phyloP scores from a whole-genome alignment of 2,113 vertebrate species.

The Charadrius vociferus region DNA sequence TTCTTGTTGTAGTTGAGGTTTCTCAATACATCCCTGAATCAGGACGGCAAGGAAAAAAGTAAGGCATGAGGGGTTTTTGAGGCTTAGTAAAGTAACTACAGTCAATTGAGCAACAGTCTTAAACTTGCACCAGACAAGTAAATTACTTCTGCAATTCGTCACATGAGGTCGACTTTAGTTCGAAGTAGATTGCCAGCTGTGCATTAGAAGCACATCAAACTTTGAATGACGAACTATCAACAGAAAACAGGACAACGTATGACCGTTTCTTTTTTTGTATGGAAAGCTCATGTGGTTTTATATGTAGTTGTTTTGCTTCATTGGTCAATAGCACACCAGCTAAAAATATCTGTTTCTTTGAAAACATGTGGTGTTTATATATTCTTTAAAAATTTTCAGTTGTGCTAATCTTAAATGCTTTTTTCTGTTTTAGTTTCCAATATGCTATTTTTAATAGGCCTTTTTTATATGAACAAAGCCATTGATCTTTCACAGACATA shows the following conservation, averaged over 20 bases:
- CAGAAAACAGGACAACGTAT: background rate
- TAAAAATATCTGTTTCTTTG: conserved; percentile 56
- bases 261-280: background rate
- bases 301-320: background rate
- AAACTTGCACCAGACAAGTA: conserved; percentile 41
- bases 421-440: conserved; percentile 39
- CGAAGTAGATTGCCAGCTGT: background rate
- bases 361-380: conserved; percentile 48
- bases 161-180: conserved; percentile 32
- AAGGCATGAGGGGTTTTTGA: background rate
- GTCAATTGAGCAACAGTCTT: background rate
- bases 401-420: conserved; percentile 43
- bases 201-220: background rate
- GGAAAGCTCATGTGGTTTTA: background rate
- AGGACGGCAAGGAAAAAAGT: background rate
- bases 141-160: background rate
- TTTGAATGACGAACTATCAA: conserved; percentile 16
- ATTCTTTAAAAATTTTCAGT: conserved; percentile 32
- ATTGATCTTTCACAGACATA: background rate
- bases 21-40: background rate
- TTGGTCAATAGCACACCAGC: conserved; percentile 13
- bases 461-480: background rate
- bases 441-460: background rate
- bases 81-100: background rate
- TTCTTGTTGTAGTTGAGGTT: background rate